Evolutionary conservation across 2,888 invertebrate species (phyloP).

Genomic region (Ethmia dodecea): DNA sequence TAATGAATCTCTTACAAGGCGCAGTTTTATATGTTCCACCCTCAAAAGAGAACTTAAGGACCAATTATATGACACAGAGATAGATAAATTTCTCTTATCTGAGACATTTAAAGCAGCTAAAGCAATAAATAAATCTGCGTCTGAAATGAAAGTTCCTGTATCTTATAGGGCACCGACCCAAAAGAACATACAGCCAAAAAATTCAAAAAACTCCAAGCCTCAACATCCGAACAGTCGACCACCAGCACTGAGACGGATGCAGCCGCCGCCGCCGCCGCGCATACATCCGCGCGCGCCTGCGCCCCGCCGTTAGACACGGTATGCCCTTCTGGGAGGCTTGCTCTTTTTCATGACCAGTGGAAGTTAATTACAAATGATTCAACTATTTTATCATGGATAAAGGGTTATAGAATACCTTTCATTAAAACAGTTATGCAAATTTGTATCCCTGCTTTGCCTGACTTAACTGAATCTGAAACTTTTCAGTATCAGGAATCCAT

Average conservation of each 20-base stretch:
- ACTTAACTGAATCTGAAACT: not conserved
- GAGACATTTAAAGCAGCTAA: constrained; percentile 10
- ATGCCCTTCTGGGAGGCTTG: constrained; percentile 10
- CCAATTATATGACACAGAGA: constrained; percentile 3
- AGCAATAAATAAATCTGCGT: constrained; percentile 5
- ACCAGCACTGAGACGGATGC: constrained; percentile 1
- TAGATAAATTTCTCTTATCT: constrained; percentile 6
- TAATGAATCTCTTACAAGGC: constrained; percentile 4
- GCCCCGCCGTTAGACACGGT: constrained; percentile 10
- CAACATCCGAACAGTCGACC: not conserved
- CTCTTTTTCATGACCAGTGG: constrained; percentile 10
- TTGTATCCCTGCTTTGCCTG: not conserved
- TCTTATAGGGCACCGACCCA: not conserved
- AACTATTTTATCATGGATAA: constrained; percentile 5
- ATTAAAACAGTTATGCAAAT: not conserved
- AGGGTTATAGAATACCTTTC: constrained; percentile 14
- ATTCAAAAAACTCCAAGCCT: not conserved
- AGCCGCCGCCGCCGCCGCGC: not conserved
- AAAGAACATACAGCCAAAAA: not conserved
- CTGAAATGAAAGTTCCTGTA: not conserved
- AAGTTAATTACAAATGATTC: constrained; percentile 6
- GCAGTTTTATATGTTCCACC: constrained; percentile 1
- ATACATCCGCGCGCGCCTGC: not conserved
- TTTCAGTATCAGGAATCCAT: constrained; percentile 2
- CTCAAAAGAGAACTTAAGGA: constrained; percentile 11